Conservation (phyloP, 2,888 invertebrate species). For the Drosophila nigricruria region DNA sequence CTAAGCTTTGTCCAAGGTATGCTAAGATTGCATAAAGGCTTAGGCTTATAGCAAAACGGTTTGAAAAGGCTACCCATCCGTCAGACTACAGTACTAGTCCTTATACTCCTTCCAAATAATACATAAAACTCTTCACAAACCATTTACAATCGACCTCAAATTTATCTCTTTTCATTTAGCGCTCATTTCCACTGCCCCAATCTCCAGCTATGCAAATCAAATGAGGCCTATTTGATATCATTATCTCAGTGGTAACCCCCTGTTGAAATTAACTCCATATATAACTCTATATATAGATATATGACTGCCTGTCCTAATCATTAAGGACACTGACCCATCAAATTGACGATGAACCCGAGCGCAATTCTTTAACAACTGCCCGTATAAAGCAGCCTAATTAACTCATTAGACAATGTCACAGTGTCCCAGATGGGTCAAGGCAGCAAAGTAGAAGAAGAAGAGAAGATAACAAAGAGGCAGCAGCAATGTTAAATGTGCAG, state of each 20-base stretch:
- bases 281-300: conserved; percentile 6
- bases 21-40: too few relatives aligned
- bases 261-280: conserved; percentile 19
- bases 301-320: conserved; percentile 21
- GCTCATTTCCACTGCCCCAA: not conserved
- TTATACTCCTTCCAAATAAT: not conserved
- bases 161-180: not conserved
- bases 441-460: conserved; percentile 1
- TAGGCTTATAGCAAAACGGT: too few relatives aligned
- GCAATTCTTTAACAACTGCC: conserved; percentile 35
- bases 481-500: conserved; percentile 69
- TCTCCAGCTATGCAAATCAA: conserved; percentile 25
- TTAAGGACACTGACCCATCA: conserved; percentile 55
- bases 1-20: too few relatives aligned
- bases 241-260: conserved; percentile 2
- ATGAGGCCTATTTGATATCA: conserved; percentile 26
- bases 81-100: too few relatives aligned
- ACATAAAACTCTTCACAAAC: not conserved
- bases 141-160: not conserved
- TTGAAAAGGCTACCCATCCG: too few relatives aligned
- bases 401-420: conserved; percentile 77
- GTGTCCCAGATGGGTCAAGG: conserved; percentile 22
- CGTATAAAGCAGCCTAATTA: conserved; percentile 71
- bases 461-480: not conserved
- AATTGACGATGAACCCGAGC: conserved; percentile 45